Conservation (phyloP, 2,888 invertebrate genomes). For the Pantelozetes paolii region DNA sequence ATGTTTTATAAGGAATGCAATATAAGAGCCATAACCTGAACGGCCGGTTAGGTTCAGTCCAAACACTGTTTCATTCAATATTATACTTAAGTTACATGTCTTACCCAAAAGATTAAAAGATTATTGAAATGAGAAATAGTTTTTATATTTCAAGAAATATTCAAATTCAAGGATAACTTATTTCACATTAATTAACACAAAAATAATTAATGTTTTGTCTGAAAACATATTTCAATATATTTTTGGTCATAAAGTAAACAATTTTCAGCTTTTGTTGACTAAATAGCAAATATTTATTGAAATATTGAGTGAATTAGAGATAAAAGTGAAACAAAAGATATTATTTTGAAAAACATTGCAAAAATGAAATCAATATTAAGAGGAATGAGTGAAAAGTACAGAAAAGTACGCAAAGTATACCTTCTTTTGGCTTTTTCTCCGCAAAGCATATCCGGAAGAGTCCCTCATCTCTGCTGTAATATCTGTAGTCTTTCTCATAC, state of each 20-base stretch:
- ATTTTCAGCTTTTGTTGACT: too few relatives aligned
- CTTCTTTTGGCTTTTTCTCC: slow-evolving; percentile 68
- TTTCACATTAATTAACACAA: too few relatives aligned
- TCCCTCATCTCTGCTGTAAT: slow-evolving; percentile 86
- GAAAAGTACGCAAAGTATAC: slow-evolving; percentile 44
- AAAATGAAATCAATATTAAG: too few relatives aligned
- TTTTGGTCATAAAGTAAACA: too few relatives aligned
- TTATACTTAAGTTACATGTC: background rate
- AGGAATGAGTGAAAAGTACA: background rate
- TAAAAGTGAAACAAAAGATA: too few relatives aligned
- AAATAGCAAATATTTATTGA: too few relatives aligned
- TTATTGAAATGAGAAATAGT: too few relatives aligned
- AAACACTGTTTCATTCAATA: background rate
- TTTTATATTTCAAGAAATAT: background rate
- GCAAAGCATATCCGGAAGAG: slow-evolving; percentile 91
- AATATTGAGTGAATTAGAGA: too few relatives aligned
- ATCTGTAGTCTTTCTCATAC: slow-evolving; percentile 78
- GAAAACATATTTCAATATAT: too few relatives aligned
- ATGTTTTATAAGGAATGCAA: slow-evolving; percentile 11
- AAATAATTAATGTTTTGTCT: too few relatives aligned
- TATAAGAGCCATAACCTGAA: slow-evolving; percentile 1
- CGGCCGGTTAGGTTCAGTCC: background rate
- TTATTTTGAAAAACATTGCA: too few relatives aligned
- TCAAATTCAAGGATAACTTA: background rate
- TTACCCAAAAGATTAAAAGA: background rate